Evolutionary conservation across 2,113 vertebrate species (phyloP).

Genomic region (Piprites chloris): DNA sequence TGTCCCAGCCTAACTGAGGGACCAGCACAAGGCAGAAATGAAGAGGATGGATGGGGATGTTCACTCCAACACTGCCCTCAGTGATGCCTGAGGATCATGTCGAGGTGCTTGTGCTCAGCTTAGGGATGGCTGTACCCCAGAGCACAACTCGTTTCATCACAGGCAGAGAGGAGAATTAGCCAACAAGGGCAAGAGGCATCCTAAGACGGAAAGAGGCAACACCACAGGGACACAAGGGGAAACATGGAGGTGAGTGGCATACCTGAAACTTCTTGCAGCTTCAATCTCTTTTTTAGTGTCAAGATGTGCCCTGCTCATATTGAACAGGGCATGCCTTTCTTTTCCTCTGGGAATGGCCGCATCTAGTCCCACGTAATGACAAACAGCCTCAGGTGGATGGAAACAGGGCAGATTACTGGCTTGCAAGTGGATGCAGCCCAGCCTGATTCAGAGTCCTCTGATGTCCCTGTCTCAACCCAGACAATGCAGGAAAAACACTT

Average conservation of each 20-base stretch:
- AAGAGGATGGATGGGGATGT: neutral
- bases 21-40: neutral
- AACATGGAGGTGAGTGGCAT: neutral
- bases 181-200: neutral
- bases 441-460: neutral
- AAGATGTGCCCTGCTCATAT: neutral
- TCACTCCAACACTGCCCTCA: fast-evolving
- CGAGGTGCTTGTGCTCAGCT: neutral
- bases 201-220: neutral
- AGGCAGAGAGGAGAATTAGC: neutral
- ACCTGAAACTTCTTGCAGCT: neutral
- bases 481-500: neutral
- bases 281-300: neutral
- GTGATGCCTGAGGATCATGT: neutral
- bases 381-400: neutral
- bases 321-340: neutral
- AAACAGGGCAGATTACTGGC: neutral
- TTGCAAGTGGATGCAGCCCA: neutral
- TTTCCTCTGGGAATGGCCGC: neutral
- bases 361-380: fast-evolving
- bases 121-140: neutral
- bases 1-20: neutral
- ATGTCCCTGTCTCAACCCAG: neutral
- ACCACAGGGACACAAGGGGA: neutral
- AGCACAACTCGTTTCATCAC: neutral